These are phyloP conservation scores for Eretmochelys imbricata DNA, from an alignment of 2,113 vertebrate genomes.

Conservation along the genomic window DNA sequence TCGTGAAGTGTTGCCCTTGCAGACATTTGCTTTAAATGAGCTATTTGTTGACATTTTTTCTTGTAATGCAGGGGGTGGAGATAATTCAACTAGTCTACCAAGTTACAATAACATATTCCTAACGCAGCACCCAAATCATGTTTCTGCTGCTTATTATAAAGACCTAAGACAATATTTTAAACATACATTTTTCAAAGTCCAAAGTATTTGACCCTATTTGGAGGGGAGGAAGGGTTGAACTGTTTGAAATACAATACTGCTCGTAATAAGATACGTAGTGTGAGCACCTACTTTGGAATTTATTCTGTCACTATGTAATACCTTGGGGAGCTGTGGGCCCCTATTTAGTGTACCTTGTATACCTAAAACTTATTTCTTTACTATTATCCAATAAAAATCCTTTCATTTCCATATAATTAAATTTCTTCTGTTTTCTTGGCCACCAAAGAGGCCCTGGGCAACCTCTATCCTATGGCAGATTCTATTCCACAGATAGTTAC, in stretches of 20 bases:
- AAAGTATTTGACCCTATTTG: neutral
- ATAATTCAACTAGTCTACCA: neutral
- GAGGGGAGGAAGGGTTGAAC: neutral
- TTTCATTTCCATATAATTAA: neutral
- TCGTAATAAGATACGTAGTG: neutral
- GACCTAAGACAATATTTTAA: neutral
- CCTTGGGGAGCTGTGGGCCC: neutral
- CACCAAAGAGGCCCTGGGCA: neutral
- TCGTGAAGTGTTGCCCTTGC: neutral
- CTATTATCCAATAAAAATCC: neutral
- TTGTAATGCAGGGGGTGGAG: neutral
- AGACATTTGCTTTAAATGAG: neutral
- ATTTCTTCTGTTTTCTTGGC: neutral
- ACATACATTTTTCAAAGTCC: neutral
- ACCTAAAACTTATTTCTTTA: neutral
- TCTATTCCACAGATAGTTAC: neutral
- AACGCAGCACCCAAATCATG: neutral
- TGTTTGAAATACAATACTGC: neutral
- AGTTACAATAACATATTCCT: neutral
- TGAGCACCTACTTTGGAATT: neutral
- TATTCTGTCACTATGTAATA: too few relatives aligned
- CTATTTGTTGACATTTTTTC: neutral
- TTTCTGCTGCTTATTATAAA: neutral
- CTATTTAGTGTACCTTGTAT: neutral
- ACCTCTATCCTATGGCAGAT: neutral